Evolutionary conservation across 2,888 invertebrate species (phyloP), one percentile per base, ranked within the genome.

Genomic region (Abrostola tripartita): DNA sequence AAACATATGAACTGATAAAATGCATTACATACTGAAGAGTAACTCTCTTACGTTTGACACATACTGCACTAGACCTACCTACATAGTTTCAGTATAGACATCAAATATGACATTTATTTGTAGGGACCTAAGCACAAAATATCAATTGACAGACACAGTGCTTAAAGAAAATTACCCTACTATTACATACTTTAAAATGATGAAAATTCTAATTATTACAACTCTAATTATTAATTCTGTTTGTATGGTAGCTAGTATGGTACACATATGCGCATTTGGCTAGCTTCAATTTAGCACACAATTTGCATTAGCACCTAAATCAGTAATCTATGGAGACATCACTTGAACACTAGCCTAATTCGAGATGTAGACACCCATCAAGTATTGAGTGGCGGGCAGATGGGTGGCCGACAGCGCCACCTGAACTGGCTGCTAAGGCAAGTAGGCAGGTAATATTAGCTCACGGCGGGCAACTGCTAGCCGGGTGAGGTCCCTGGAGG

Each of bases 381-480:
- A 92, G 84, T 93, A 92, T 92, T 93, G 84, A 93, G 86, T 62
- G 81, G 75, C 76, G 64, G 62, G 68, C 70, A 83, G 76, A 76
- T 81, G 78, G 83, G 79, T 81, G 76, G 82, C 76, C 76, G 74
- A 81, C 81, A 82, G 73, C 70, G 61, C 62, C 74, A 78, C 65
- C 68, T 74, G 61, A 63, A 53, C 42, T 40, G 51, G 42, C 58
- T 68, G 81, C 65, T 79, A 76, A 78, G 79, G 78, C 82, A 81
- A 81, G 76, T 75, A 74, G 66, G 72, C 68, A 68, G 76, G 74
- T 85, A 87, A 88, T 90, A 91, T 89, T 87, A 87, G 87, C 88
- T 76, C 68, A 64, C 14, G 9, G 44, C 64, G 24, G 52, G 41
- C 63, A 37, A 59, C 56, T 37, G 53, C 35, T 51, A 37, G 56